Conservation (phyloP, 2,797 vertebrate species). For the Pyrocephalus nanus region DNA sequence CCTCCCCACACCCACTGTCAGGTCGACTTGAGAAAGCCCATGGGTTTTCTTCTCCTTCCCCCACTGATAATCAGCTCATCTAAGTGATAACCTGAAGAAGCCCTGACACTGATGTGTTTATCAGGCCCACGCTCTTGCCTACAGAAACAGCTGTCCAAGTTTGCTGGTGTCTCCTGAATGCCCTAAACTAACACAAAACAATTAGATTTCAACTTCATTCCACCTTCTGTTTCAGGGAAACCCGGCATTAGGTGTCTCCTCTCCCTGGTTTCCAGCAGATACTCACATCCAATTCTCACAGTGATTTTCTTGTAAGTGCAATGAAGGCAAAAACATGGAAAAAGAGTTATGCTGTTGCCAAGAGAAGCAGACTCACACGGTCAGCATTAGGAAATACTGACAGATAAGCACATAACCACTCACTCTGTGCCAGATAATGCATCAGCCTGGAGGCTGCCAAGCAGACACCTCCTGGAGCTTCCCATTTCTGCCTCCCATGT, state of each 20-base stretch:
- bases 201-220: background rate
- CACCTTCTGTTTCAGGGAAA: background rate
- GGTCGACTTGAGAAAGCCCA: rapidly evolving
- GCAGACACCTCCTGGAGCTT: conserved; percentile 34
- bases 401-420: background rate
- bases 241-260: background rate
- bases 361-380: background rate
- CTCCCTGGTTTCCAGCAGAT: background rate
- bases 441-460: conserved; percentile 32
- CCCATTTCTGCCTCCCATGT: background rate
- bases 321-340: background rate
- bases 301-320: background rate
- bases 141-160: background rate
- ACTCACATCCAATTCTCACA: background rate
- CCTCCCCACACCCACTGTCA: background rate
- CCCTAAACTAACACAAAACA: background rate
- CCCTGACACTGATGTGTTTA: background rate
- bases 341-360: background rate
- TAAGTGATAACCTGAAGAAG: background rate
- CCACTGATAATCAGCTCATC: rapidly evolving
- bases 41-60: background rate
- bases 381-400: background rate
- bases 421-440: background rate
- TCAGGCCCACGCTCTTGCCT: rapidly evolving
- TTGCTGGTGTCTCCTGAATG: background rate